Evolutionary conservation across 2,113 vertebrate genomes (phyloP), one percentile per base, ranked within the genome.

Genomic region (Porphyrio hochstetteri): DNA sequence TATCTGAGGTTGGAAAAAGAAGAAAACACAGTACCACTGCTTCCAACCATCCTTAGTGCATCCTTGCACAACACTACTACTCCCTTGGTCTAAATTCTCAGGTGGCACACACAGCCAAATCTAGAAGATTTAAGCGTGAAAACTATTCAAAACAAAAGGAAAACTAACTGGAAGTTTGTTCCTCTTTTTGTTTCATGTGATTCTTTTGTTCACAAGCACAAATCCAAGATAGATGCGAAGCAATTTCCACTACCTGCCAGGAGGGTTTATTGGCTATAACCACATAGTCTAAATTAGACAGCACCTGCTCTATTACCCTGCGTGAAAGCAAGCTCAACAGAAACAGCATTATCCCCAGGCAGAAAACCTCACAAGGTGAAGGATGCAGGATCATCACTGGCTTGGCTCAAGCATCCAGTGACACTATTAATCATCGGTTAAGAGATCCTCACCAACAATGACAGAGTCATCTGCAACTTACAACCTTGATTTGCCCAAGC

Each of bases 401-500:
- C 74, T 75, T 46, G 42, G 59, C 52, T 89, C 20, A 42, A 92
- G 31, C 65, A 72, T 38, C 53, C 53, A 53, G 42, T 68, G 81
- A 82, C 86, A 84, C 29, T 64, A 44, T 21, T 78, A 92, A 84
- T 92, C 77, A 92, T 12, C 2, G 0, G 38, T 68, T 82, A 82
- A 75, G 65, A 92, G 77, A 93, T 60, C 38, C 35, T 91, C 44
- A 92, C 61, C 63, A 91, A 48, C 18, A 61, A 72, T 1, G 53
- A 91, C 89, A 92, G 6, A 87, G 53, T 76, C 69, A 93, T 70
- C 72, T 91, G 38, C 80, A 92, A 78, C 86, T 82, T 86, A 91
- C 72, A 95, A 44, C 44, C 60, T 52, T 86, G 60, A 93, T 93
- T 84, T 83, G 70, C 67, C 61, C 21, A 2, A 82, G 63, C 29